A percentile compares a stretch with the other conserved stretches of the same genome.
These are phyloP conservation scores for Nymphalis polychloros DNA, from an alignment of 2,888 invertebrate species.

Conservation along the genomic window DNA sequence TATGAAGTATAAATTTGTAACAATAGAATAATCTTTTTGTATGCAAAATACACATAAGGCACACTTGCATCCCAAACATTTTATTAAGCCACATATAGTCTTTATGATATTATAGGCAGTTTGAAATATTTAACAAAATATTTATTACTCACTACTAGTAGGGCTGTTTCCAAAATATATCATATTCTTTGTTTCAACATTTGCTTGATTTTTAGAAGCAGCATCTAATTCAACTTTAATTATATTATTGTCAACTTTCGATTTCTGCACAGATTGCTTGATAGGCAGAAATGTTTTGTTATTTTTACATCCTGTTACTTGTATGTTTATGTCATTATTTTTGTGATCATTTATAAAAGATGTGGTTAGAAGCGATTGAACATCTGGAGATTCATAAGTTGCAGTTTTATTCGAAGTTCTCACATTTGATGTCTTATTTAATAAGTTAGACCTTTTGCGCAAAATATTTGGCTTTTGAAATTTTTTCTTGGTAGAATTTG, in stretches of 20 bases:
- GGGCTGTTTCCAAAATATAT: slow-evolving; percentile 20
- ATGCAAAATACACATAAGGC: too few species aligned
- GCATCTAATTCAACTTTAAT: slow-evolving; percentile 3
- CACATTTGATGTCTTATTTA: slow-evolving; percentile 35
- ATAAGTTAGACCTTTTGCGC: slow-evolving; percentile 56
- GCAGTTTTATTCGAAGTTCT: slow-evolving; percentile 40
- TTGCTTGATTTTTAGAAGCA: slow-evolving; percentile 21
- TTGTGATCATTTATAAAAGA: slow-evolving; percentile 32
- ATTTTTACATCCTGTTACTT: slow-evolving; percentile 27
- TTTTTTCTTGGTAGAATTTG: slow-evolving; percentile 56
- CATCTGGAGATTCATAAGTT: slow-evolving; percentile 45
- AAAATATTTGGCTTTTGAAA: slow-evolving; percentile 75
- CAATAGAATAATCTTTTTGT: too few species aligned
- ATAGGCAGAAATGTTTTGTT: slow-evolving; percentile 13
- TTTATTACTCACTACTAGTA: slow-evolving; percentile 22
- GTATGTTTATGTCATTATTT: slow-evolving; percentile 28
- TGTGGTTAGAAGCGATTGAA: slow-evolving; percentile 38
- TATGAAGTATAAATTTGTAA: too few species aligned
- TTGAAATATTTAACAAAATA: too few species aligned
- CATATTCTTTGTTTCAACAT: slow-evolving; percentile 24
- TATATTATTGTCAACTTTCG: slow-evolving; percentile 19
- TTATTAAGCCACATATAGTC: too few species aligned
- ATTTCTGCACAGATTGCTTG: slow-evolving; percentile 18
- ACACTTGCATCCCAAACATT: too few species aligned
- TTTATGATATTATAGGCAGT: too few species aligned